Percentiles rank a stretch among this genome's conserved stretches.
Conservation (phyloP, 1,140 invertebrate genomes). For the Drosophila lowei region DNA sequence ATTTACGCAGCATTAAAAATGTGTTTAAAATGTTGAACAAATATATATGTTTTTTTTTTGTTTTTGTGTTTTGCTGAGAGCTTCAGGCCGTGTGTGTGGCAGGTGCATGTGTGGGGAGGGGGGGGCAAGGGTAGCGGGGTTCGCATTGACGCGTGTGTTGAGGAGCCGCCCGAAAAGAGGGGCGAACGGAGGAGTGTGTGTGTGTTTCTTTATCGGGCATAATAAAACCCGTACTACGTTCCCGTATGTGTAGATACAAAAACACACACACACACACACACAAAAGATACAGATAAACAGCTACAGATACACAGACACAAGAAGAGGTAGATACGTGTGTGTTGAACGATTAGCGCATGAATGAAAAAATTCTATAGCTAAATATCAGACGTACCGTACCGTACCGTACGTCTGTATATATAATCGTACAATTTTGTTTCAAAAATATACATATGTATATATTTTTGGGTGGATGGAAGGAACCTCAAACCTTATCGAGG, state of each 20-base stretch:
- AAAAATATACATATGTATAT: constrained; percentile 5
- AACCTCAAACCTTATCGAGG: constrained; percentile 37
- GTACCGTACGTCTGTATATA: too few relatives aligned
- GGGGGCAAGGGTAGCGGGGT: neutral
- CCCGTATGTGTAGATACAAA: constrained; percentile 35
- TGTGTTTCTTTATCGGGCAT: constrained; percentile 48
- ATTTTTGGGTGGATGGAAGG: neutral
- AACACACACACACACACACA: neutral
- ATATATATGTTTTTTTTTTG: constrained; percentile 30
- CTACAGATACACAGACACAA: constrained; percentile 24
- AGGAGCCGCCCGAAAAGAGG: neutral
- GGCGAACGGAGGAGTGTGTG: constrained; percentile 35
- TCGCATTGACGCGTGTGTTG: too few relatives aligned
- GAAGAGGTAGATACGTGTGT: constrained; percentile 11
- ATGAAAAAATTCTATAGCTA: constrained; percentile 69
- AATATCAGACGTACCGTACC: constrained; percentile 15
- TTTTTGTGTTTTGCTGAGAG: constrained; percentile 10
- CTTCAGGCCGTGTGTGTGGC: constrained; percentile 2
- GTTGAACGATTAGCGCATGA: constrained; percentile 72
- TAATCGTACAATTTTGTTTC: too few relatives aligned
- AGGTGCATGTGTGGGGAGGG: constrained; percentile 21
- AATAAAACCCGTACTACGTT: constrained; percentile 36
- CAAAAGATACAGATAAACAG: constrained; percentile 9
- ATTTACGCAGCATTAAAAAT: constrained; percentile 77
- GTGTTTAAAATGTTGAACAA: constrained; percentile 57